A percentile compares a stretch with the other conserved stretches of the same genome.
Evolutionary conservation across 2,797 vertebrate species (phyloP).

Genomic region (Psittacula derbiana): DNA sequence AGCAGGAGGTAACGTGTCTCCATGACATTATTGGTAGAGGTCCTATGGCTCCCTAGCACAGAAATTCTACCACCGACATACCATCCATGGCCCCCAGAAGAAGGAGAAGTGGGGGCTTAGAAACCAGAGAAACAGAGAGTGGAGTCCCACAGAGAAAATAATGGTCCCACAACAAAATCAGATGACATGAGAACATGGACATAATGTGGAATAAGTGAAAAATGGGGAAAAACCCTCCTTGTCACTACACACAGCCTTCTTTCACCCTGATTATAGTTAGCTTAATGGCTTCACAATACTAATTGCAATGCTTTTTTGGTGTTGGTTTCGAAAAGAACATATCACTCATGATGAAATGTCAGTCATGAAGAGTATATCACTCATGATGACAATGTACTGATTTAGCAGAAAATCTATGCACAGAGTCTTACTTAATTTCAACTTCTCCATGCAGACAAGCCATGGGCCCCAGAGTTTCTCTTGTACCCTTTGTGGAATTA

Average conservation of each 20-base stretch:
- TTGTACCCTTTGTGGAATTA: background rate
- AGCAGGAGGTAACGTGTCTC: background rate
- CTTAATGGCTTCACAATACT: conserved; percentile 11
- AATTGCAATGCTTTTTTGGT: background rate
- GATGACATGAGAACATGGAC: background rate
- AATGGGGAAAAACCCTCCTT: background rate
- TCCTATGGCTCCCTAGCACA: background rate
- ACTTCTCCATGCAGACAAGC: background rate
- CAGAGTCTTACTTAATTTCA: background rate
- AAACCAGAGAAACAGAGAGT: background rate
- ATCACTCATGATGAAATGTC: background rate
- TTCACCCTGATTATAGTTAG: background rate
- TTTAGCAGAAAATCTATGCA: background rate
- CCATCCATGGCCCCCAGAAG: background rate
- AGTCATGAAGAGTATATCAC: background rate
- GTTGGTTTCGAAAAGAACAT: conserved; percentile 7
- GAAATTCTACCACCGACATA: background rate
- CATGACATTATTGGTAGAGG: background rate
- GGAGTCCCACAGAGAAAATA: background rate
- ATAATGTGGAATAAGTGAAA: background rate
- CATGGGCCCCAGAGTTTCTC: background rate
- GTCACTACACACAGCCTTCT: background rate
- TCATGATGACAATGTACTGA: background rate
- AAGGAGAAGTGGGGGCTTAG: fast-evolving
- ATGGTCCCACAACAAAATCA: background rate